Percentiles rank a stretch among this genome's conserved stretches.
Evolutionary conservation across 2,888 invertebrate species (phyloP).

Genomic region (Lithosia quadra): DNA sequence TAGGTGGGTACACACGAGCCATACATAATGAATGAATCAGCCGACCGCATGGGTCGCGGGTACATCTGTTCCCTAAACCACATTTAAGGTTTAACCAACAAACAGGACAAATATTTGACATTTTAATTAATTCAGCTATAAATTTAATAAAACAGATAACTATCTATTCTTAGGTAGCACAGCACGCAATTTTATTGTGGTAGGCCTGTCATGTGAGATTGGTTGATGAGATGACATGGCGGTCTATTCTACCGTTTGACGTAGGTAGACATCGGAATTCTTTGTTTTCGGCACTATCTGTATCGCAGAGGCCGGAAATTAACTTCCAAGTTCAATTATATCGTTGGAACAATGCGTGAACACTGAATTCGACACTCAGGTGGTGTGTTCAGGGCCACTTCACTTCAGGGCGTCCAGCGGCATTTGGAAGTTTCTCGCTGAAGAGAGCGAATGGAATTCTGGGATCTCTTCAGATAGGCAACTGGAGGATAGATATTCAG

Average conservation of each 20-base stretch:
- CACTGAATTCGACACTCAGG: not conserved
- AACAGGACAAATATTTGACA: not conserved
- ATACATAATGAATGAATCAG: not conserved
- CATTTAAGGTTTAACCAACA: not conserved
- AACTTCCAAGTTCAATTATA: not conserved
- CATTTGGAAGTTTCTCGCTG: too few relatives aligned
- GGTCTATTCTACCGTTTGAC: too few relatives aligned
- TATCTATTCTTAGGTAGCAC: not conserved
- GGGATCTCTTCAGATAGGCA: too few relatives aligned
- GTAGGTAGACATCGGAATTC: too few relatives aligned
- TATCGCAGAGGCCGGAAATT: not conserved
- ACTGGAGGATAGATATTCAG: too few relatives aligned
- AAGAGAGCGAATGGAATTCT: too few relatives aligned
- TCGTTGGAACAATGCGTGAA: not conserved
- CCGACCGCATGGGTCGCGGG: not conserved
- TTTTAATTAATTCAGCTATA: not conserved
- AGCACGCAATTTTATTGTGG: not conserved
- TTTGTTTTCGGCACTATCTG: not conserved
- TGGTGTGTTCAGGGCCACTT: not conserved
- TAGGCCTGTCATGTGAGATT: not conserved
- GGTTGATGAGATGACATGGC: not conserved
- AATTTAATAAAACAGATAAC: not conserved
- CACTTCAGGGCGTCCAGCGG: too few relatives aligned
- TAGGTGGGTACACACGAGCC: not conserved
- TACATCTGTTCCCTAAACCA: not conserved